Percentiles rank a stretch among this genome's conserved stretches.
Evolutionary conservation across 1,140 invertebrate genomes (phyloP).

Genomic region (Drosophila arizonae): DNA sequence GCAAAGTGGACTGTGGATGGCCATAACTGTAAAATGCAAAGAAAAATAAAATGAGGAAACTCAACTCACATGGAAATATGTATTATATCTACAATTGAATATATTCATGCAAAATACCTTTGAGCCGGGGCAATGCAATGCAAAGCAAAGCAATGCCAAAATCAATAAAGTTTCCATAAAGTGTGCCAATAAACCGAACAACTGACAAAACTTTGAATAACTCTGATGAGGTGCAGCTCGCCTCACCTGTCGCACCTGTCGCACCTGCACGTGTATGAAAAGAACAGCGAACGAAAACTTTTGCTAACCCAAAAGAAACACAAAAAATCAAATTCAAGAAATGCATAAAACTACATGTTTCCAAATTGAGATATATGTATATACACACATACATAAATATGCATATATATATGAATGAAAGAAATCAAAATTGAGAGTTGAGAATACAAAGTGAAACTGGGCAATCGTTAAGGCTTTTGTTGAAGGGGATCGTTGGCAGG

Average conservation of each 20-base stretch:
- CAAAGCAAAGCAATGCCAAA: slow-evolving; percentile 1
- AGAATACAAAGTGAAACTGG: slow-evolving; percentile 36
- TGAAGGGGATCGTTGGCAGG: neutral
- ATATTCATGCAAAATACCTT: slow-evolving; percentile 8
- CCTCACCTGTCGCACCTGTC: neutral
- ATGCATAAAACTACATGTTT: slow-evolving; percentile 13
- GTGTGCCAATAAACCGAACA: slow-evolving; percentile 53
- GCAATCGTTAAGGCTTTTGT: slow-evolving; percentile 33
- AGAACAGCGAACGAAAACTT: slow-evolving; percentile 23
- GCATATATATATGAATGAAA: slow-evolving; percentile 8
- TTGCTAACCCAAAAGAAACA: slow-evolving; percentile 25
- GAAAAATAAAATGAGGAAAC: too few relatives aligned
- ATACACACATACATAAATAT: slow-evolving; percentile 7
- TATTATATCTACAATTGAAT: slow-evolving; percentile 1
- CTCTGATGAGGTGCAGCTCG: slow-evolving; percentile 8
- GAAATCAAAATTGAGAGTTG: slow-evolving; percentile 31
- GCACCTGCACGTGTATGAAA: neutral
- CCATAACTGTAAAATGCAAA: too few relatives aligned
- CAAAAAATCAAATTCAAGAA: slow-evolving; percentile 26
- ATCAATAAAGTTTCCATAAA: slow-evolving; percentile 36
- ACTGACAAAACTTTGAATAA: slow-evolving; percentile 61
- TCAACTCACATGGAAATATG: slow-evolving; percentile 3
- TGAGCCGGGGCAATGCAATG: slow-evolving; percentile 2
- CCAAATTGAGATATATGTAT: slow-evolving; percentile 20
- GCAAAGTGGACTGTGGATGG: too few relatives aligned